Conservation (phyloP, 1,140 invertebrate genomes). For the Hyphantria cunea region DNA sequence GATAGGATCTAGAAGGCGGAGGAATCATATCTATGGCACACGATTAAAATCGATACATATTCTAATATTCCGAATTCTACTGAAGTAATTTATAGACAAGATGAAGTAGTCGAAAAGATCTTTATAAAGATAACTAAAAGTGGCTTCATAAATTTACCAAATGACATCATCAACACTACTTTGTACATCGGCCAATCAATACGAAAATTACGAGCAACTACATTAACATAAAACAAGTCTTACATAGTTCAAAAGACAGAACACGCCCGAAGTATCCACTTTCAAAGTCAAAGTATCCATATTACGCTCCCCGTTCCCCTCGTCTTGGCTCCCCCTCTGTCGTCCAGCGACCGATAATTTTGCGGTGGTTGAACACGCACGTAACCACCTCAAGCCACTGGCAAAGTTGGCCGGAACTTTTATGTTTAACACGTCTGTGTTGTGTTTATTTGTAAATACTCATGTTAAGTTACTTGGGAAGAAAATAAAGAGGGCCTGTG, state of each 20-base stretch:
- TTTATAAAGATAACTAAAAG: too few species aligned
- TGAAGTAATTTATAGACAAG: too few species aligned
- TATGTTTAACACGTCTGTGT: constrained; percentile 5
- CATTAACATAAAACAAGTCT: constrained; percentile 20
- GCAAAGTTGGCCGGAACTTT: constrained; percentile 19
- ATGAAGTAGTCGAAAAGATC: too few species aligned
- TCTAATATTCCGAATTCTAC: too few species aligned
- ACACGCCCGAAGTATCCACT: constrained; percentile 24
- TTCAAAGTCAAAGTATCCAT: constrained; percentile 31
- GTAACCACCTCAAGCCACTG: constrained; percentile 21
- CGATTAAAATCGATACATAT: too few species aligned
- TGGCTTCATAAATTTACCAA: too few species aligned
- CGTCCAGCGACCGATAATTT: constrained; percentile 10
- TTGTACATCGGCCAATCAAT: constrained; percentile 3
- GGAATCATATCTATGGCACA: too few species aligned
- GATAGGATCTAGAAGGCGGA: too few species aligned
- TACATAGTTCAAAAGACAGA: constrained; percentile 7
- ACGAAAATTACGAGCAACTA: constrained; percentile 10
- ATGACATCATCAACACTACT: too few species aligned
- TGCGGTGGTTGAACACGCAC: constrained; percentile 14
- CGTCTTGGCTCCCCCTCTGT: constrained; percentile 3
- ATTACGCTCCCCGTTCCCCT: constrained; percentile 8
- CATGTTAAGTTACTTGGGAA: constrained; percentile 6
- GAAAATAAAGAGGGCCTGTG: neutral
- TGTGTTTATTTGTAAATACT: constrained; percentile 27